These are phyloP conservation scores for Synergus itoensis DNA, from an alignment of 2,888 invertebrate species.

Conservation along the genomic window DNA sequence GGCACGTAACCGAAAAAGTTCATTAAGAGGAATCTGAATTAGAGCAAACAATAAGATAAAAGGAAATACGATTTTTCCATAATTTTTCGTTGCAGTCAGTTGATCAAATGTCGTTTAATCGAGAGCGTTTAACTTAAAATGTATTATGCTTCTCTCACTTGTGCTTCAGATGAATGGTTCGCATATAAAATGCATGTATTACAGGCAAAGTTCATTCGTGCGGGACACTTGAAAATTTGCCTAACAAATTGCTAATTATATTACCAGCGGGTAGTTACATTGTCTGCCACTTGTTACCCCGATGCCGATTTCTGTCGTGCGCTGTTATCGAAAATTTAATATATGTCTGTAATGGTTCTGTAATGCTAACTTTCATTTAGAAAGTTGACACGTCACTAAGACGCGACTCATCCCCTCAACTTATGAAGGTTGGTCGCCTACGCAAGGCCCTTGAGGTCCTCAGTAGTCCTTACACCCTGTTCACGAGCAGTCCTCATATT, in stretches of 20 bases:
- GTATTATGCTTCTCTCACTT: background rate
- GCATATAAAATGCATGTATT: conserved; percentile 6
- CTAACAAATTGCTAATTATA: conserved; percentile 65
- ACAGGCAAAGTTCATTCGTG: conserved; percentile 32
- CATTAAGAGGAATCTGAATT: no score
- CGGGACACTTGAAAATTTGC: conserved; percentile 60
- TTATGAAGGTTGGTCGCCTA: no score
- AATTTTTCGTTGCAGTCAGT: background rate
- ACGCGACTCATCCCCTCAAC: no score
- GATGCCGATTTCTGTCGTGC: background rate
- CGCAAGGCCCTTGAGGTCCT: no score
- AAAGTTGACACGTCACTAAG: no score
- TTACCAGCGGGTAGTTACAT: conserved; percentile 66
- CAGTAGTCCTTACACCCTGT: no score
- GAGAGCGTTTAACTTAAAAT: conserved; percentile 18
- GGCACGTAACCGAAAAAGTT: no score
- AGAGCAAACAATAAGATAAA: no score
- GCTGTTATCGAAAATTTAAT: conserved; percentile 49
- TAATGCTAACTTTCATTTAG: no score
- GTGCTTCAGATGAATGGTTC: conserved; percentile 18
- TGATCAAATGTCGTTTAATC: background rate
- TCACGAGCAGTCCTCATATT: no score
- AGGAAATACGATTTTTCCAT: background rate
- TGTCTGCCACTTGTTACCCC: conserved; percentile 50
- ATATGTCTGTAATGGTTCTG: no score